phyloP scores from a whole-genome alignment of 1,140 invertebrate genomes.

The Drosophila oshimai region DNA sequence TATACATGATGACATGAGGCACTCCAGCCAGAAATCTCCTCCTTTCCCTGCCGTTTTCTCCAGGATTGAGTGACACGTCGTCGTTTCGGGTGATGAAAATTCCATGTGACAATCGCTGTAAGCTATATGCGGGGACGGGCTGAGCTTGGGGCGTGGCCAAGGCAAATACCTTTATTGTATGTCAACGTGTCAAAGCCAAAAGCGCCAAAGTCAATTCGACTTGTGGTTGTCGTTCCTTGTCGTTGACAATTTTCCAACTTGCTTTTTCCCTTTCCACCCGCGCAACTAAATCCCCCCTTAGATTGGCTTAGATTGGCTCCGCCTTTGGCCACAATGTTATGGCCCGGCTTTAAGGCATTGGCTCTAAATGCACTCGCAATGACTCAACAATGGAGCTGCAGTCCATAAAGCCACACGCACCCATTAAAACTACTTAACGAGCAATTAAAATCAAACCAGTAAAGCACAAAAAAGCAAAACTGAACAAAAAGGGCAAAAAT shows the following conservation, averaged over 20 bases:
- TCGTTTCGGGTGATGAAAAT: constrained; percentile 64
- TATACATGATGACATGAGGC: constrained; percentile 69
- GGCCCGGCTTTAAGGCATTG: constrained; percentile 11
- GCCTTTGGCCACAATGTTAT: constrained; percentile 34
- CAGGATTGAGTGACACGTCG: constrained; percentile 30
- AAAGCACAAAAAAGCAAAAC: constrained; percentile 8
- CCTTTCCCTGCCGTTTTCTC: not conserved
- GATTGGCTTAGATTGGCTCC: constrained; percentile 30
- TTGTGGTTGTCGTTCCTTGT: constrained; percentile 60
- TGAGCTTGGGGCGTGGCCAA: constrained; percentile 4
- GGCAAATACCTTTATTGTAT: constrained; percentile 77
- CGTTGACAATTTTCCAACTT: constrained; percentile 36
- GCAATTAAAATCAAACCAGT: constrained; percentile 65
- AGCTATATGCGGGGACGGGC: constrained; percentile 48
- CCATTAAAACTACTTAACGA: constrained; percentile 72
- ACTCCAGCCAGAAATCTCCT: constrained; percentile 26
- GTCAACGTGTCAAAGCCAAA: constrained; percentile 79
- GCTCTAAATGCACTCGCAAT: not conserved
- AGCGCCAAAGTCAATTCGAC: constrained; percentile 76
- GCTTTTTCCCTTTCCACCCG: not conserved
- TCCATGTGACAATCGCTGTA: constrained; percentile 71
- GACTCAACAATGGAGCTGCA: constrained; percentile 32
- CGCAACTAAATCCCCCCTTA: not conserved
- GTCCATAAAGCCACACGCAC: constrained; percentile 23
- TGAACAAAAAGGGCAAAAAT: constrained; percentile 24